A percentile compares a stretch with the other conserved stretches of the same genome.
Conservation (phyloP, 2,113 vertebrate species). For the Aptenodytes forsteri region DNA sequence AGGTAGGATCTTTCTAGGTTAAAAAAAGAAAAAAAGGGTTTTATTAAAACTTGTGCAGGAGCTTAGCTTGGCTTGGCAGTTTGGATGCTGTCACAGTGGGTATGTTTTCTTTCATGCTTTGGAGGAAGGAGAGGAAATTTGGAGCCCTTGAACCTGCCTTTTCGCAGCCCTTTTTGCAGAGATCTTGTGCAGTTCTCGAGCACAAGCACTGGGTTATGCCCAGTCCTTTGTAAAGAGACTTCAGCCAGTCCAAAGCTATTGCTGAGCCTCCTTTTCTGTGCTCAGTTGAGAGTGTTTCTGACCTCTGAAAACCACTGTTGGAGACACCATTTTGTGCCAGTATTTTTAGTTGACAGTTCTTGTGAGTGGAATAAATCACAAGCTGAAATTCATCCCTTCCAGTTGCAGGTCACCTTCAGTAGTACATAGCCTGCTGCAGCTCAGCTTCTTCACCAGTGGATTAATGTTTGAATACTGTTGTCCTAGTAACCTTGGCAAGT, state of each 20-base stretch:
- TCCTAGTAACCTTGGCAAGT: slow-evolving; percentile 9
- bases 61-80: neutral
- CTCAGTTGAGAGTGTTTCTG: neutral
- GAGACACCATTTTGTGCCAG: neutral
- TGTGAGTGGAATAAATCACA: neutral
- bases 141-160: neutral
- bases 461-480: neutral
- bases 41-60: neutral
- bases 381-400: neutral
- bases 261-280: neutral
- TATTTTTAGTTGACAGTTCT: neutral
- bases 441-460: neutral
- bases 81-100: neutral
- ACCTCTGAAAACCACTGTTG: neutral
- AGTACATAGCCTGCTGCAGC: neutral
- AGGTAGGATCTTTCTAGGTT: neutral
- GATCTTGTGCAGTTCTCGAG: neutral
- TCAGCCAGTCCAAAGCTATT: neutral
- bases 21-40: neutral
- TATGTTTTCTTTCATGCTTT: neutral
- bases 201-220: neutral
- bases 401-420: neutral
- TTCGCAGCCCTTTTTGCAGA: neutral
- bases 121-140: neutral
- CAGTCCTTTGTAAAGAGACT: neutral